Conservation (phyloP, 2,888 invertebrate genomes). For the Tanypteryx hageni region DNA sequence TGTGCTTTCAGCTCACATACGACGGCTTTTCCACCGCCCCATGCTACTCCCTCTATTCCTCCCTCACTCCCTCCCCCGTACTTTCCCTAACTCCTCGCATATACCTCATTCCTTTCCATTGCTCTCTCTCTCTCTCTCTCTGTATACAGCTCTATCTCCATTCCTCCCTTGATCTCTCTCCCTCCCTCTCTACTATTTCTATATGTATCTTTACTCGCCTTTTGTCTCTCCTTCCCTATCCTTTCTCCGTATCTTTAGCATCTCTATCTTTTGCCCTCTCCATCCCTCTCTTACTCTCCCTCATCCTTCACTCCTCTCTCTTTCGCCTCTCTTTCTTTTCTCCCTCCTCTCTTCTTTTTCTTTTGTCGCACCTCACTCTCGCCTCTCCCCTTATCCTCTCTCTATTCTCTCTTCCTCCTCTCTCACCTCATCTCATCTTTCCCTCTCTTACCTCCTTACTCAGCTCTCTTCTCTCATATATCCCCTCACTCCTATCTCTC, state of each 20-base stretch:
- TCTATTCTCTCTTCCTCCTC: neutral
- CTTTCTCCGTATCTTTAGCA: neutral
- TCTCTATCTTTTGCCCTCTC: neutral
- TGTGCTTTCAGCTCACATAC: constrained; percentile 32
- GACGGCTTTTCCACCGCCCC: neutral
- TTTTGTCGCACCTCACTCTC: neutral
- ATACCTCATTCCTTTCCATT: too few relatives aligned
- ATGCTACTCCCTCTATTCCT: neutral
- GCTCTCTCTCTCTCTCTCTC: neutral
- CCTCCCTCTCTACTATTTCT: neutral
- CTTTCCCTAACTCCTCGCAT: too few relatives aligned
- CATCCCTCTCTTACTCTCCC: too few relatives aligned
- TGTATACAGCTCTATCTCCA: neutral
- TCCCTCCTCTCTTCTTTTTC: too few relatives aligned
- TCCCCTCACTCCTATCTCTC: neutral
- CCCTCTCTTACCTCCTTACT: too few relatives aligned
- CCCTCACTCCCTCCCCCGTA: neutral
- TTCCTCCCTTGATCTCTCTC: neutral
- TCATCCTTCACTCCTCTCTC: neutral
- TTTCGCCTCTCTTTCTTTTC: neutral
- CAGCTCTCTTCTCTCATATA: too few relatives aligned
- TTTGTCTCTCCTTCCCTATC: neutral
- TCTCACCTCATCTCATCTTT: too few relatives aligned
- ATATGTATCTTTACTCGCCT: neutral
- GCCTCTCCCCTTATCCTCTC: neutral